These are phyloP conservation scores for Trichechus manatus DNA, from an alignment of 2,113 vertebrate species.

Conservation along the genomic window DNA sequence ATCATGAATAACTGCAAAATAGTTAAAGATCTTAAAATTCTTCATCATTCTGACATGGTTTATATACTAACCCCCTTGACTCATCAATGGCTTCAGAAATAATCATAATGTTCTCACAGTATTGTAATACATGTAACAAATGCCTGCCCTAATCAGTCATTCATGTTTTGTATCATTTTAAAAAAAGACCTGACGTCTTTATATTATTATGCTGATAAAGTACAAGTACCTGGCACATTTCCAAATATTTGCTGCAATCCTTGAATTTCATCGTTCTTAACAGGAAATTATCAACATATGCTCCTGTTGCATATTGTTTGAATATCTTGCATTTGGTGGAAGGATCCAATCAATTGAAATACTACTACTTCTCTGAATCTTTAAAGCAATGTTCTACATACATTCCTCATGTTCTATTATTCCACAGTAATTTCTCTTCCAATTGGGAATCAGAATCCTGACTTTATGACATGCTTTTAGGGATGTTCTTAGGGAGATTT, in stretches of 20 bases:
- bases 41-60: slow-evolving; percentile 3
- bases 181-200: slow-evolving; percentile 34
- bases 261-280: slow-evolving; percentile 14
- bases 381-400: slow-evolving; percentile 11
- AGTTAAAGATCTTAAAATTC: slow-evolving; percentile 52
- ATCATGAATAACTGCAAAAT: neutral
- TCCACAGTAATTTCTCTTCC: slow-evolving; percentile 12
- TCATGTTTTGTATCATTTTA: slow-evolving; percentile 49
- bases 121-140: neutral
- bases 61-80: neutral
- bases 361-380: neutral
- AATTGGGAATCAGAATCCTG: slow-evolving; percentile 5
- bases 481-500: neutral
- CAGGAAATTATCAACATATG: neutral
- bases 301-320: slow-evolving; percentile 25
- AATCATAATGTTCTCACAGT: neutral
- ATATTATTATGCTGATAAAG: slow-evolving; percentile 32
- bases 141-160: neutral
- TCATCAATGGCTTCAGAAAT: slow-evolving; percentile 32
- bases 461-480: neutral
- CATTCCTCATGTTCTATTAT: slow-evolving; percentile 2
- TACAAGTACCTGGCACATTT: slow-evolving; percentile 5
- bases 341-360: slow-evolving; percentile 16
- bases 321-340: neutral
- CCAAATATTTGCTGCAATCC: slow-evolving; percentile 31